These are phyloP conservation scores for Hapalemur alaotrensis DNA, from an alignment of 2,797 vertebrate species.

Conservation along the genomic window DNA sequence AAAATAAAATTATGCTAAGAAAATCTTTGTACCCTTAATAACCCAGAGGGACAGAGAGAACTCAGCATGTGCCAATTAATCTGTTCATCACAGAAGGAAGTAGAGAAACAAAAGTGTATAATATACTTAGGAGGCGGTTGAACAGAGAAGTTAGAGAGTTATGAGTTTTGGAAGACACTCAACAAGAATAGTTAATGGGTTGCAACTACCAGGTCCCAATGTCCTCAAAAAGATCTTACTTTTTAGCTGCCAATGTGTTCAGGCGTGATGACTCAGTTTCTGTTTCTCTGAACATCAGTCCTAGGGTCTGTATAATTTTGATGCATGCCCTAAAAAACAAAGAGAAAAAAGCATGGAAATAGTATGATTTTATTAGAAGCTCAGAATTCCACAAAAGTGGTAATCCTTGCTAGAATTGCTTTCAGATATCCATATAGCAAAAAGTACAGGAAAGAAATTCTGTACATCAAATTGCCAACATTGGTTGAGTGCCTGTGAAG, in stretches of 20 bases:
- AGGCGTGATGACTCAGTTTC: constrained; percentile 85
- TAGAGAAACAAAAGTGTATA: background rate
- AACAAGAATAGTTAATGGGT: background rate
- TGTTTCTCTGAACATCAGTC: constrained; percentile 89
- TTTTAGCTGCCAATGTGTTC: constrained; percentile 83
- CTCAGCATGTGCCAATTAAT: background rate
- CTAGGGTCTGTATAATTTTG: constrained; percentile 85
- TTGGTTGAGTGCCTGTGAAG: background rate
- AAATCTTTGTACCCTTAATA: constrained; percentile 30
- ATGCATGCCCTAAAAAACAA: constrained; percentile 84
- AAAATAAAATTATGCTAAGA: constrained; percentile 44
- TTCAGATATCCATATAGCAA: background rate
- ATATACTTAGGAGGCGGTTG: background rate
- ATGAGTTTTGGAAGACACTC: background rate
- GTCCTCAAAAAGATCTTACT: constrained; percentile 77
- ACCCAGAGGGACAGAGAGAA: constrained; percentile 13
- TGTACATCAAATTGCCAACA: background rate
- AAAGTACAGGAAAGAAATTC: background rate
- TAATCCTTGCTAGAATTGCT: background rate
- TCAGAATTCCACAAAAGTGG: background rate
- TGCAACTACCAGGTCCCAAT: background rate
- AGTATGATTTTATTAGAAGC: background rate
- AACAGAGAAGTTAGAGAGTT: background rate
- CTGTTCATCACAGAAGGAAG: constrained; percentile 30
- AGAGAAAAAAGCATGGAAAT: background rate